Base-by-base conservation (phyloP, 2,888 invertebrate genomes). In the Drosophila melanosoma region DNA sequence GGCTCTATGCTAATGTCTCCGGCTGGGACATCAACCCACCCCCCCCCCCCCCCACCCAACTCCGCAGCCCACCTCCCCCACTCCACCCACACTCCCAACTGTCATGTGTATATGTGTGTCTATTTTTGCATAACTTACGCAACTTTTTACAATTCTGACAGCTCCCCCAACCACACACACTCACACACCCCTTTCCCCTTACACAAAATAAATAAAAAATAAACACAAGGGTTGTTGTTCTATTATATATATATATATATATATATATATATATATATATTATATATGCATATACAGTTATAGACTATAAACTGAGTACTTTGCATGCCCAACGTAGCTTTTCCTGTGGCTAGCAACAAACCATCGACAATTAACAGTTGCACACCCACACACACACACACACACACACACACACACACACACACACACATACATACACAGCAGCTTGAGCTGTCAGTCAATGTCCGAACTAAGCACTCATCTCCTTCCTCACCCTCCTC, bases 121-220 rank as follows among this genome's bases (percentile, higher is more conserved):
- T 81, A 76, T 81, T 81, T 81, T 81, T 81, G 81, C 81, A 81
- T 81, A 81, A 81, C 81, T 81, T 81, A 81, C 81, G 81, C 81
- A 81, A 81, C 79, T 81, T 81, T 81, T 81, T 79, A 79, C 76
- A 79, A 68, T 80, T 80, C 80, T 79, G 79, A 80, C 80, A 80
- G 79, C 65, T 70, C 45, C 38, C 69, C 66, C 53, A 35, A 33
- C 38, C 15, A 40, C 45, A 35, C n/a, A 26, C 26, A 23, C 23
- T 1, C 38, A 6, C 35, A 20, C 26, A 11, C 33, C 42, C 33
- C 40, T n/a, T 20, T 36, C 32, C 6, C 23, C 26, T 26, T 2
- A 10, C 11, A 26, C n/a, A 58, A 23, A 26, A 51, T 29, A 26
- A 48, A 42, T 52, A 40, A 58, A 67, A 64, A 56, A 53, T 48